phyloP scores from a whole-genome alignment of 2,888 invertebrate genomes.

The Aspidapion aeneum region DNA sequence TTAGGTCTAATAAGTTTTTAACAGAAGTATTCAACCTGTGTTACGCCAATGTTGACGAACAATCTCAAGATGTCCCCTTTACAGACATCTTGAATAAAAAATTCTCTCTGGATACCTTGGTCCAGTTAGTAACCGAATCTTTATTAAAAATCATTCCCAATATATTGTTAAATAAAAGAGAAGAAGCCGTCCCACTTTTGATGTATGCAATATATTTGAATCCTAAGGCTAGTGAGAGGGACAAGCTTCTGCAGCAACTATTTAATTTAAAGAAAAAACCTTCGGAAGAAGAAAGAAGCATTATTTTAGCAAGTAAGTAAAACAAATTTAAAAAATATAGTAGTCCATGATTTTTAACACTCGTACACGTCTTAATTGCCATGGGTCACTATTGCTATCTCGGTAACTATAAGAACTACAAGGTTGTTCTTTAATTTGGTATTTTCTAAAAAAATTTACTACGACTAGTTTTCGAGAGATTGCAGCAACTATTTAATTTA shows the following conservation, averaged over 20 bases:
- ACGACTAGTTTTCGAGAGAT: too few species aligned
- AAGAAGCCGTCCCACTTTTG: constrained; percentile 65
- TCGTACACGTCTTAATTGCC: too few species aligned
- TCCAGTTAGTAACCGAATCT: constrained; percentile 54
- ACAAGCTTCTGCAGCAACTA: constrained; percentile 61
- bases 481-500: constrained; percentile 65
- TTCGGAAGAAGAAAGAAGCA: constrained; percentile 59
- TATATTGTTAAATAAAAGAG: constrained; percentile 63
- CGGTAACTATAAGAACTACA: too few species aligned
- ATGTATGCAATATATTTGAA: constrained; percentile 60
- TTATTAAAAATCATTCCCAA: constrained; percentile 64
- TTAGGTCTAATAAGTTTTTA: constrained; percentile 55
- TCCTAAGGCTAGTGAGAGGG: constrained; percentile 55
- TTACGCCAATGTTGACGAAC: constrained; percentile 45
- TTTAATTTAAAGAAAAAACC: constrained; percentile 72
- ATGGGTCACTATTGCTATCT: too few species aligned
- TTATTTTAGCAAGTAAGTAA: constrained; percentile 52
- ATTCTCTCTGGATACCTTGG: constrained; percentile 45
- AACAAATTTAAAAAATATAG: too few species aligned
- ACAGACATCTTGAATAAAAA: constrained; percentile 45
- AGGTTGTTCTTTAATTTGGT: too few species aligned
- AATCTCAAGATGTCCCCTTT: constrained; percentile 38
- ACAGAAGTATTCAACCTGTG: constrained; percentile 53
- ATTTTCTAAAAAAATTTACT: too few species aligned
- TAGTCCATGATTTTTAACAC: too few species aligned